Conservation (phyloP, 2,113 vertebrate species). For the Zootoca vivipara region DNA sequence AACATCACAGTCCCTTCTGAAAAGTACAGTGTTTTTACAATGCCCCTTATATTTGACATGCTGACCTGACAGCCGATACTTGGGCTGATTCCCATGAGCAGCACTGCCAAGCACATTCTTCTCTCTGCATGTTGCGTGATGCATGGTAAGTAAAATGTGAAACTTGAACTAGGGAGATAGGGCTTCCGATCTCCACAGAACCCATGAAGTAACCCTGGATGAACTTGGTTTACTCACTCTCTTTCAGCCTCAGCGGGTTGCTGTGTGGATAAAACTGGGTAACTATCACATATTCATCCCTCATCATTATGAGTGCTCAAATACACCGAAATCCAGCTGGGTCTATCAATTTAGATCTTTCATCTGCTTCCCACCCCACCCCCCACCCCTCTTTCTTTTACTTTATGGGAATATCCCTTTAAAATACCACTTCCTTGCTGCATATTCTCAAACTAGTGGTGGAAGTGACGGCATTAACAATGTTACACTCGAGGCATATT, state of each 20-base stretch:
- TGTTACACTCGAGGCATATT: background rate
- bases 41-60: background rate
- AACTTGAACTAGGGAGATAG: background rate
- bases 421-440: background rate
- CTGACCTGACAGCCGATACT: background rate
- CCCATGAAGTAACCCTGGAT: background rate
- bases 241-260: background rate
- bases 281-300: background rate
- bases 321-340: background rate
- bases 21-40: background rate
- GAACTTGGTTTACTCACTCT: background rate
- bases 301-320: background rate
- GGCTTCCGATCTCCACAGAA: too few relatives aligned
- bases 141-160: background rate
- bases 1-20: background rate
- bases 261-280: background rate
- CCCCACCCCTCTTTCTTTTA: background rate
- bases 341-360: background rate
- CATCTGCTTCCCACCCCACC: background rate
- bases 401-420: background rate
- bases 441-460: background rate
- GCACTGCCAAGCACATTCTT: background rate
- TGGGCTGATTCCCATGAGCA: background rate
- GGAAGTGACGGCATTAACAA: background rate
- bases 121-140: background rate